These are phyloP conservation scores for Aix galericulata DNA, from an alignment of 2,113 vertebrate species.

Conservation along the genomic window DNA sequence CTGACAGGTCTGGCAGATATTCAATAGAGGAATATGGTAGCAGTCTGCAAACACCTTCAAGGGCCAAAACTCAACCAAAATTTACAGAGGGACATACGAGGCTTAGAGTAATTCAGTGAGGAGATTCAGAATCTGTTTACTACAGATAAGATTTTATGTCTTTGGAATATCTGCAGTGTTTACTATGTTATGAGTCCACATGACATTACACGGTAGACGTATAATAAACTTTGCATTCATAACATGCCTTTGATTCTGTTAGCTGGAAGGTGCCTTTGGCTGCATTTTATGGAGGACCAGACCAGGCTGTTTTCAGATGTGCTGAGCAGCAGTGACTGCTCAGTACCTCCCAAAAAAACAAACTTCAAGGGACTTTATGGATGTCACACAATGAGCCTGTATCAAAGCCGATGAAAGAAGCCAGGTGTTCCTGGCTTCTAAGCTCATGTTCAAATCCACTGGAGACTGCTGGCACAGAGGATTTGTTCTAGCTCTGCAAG, in stretches of 20 bases:
- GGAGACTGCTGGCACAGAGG: constrained; percentile 13
- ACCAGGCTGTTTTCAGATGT: constrained; percentile 18
- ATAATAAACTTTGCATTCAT: constrained; percentile 44
- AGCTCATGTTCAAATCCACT: constrained; percentile 8
- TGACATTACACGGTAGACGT: not conserved
- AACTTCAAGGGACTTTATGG: constrained; percentile 36
- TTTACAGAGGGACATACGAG: not conserved
- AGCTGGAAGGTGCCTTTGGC: constrained; percentile 27
- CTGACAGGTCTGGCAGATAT: constrained; percentile 18
- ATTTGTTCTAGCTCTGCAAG: constrained; percentile 38
- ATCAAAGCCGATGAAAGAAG: constrained; percentile 48
- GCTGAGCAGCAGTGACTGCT: not conserved
- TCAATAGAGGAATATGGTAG: constrained; percentile 40
- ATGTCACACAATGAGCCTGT: constrained; percentile 7
- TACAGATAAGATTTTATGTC: constrained; percentile 36
- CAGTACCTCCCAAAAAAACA: constrained; percentile 11
- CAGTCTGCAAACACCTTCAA: constrained; percentile 31
- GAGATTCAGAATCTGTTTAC: constrained; percentile 30
- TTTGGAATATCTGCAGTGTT: constrained; percentile 16
- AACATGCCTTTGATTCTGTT: not conserved
- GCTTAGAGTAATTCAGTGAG: constrained; percentile 1
- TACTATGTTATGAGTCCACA: not conserved
- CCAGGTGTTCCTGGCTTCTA: constrained; percentile 45
- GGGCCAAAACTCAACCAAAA: constrained; percentile 32
- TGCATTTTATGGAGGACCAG: not conserved